Evolutionary conservation across 2,888 invertebrate species (phyloP).

Genomic region (Ichneumon xanthorius): DNA sequence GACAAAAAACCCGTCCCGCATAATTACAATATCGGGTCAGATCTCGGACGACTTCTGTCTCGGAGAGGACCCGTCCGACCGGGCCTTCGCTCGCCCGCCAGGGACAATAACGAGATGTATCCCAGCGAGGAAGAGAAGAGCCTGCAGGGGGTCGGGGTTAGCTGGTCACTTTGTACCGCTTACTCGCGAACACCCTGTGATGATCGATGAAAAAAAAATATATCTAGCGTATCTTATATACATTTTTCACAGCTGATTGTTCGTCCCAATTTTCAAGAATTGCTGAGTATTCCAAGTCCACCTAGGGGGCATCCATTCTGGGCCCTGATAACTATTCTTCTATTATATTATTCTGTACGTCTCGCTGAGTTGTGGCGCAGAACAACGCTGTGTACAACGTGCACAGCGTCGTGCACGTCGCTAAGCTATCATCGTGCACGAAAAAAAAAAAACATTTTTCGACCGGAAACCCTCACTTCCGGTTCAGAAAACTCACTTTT

Average conservation of each 20-base stretch:
- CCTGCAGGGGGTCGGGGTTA: slow-evolving; percentile 68
- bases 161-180: slow-evolving; percentile 63
- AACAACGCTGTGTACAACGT: too few relatives aligned
- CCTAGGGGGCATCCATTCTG: too few relatives aligned
- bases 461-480: too few relatives aligned
- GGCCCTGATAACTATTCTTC: too few relatives aligned
- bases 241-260: background rate
- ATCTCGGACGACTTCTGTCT: slow-evolving; percentile 79
- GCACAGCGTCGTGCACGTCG: too few relatives aligned
- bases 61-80: slow-evolving; percentile 49
- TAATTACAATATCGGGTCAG: slow-evolving; percentile 81
- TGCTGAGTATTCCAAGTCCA: too few relatives aligned
- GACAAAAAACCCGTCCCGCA: slow-evolving; percentile 81
- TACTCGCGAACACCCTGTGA: slow-evolving; percentile 62
- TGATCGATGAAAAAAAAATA: slow-evolving; percentile 65
- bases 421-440: too few relatives aligned
- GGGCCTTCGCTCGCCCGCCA: slow-evolving; percentile 28
- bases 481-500: too few relatives aligned
- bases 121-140: slow-evolving; percentile 40
- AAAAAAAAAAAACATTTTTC: too few relatives aligned
- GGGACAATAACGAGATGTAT: slow-evolving; percentile 59
- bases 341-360: too few relatives aligned
- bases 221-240: slow-evolving; percentile 37
- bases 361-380: too few relatives aligned
- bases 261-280: background rate